Conservation (phyloP, 2,113 vertebrate genomes). For the Chunga burmeisteri region DNA sequence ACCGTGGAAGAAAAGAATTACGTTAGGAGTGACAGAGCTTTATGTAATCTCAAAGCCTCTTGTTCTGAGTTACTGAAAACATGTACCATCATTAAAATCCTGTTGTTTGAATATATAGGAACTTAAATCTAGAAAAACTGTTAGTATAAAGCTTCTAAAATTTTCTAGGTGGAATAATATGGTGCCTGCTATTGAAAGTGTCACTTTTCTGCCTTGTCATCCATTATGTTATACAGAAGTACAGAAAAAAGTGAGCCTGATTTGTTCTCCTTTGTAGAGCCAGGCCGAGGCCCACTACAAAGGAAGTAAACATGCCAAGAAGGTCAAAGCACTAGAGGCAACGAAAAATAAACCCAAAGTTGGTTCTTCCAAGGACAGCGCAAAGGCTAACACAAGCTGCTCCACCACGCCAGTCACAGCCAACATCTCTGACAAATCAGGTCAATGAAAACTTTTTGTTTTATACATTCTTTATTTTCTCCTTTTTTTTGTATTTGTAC, state of each 20-base stretch:
- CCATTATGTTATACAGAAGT: constrained; percentile 64
- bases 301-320: constrained; percentile 99
- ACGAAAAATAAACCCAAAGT: constrained; percentile 89
- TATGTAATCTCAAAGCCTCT: neutral
- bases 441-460: constrained; percentile 83
- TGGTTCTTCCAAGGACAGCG: constrained; percentile 83
- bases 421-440: constrained; percentile 85
- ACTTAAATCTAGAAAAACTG: neutral
- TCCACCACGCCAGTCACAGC: constrained; percentile 75
- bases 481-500: neutral
- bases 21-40: neutral
- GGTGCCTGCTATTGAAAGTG: constrained; percentile 79
- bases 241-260: constrained; percentile 81
- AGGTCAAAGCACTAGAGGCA: constrained; percentile 97
- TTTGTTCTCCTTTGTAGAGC: constrained; percentile 95
- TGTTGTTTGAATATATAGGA: neutral
- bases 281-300: constrained; percentile 99
- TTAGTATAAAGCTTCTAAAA: neutral
- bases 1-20: neutral
- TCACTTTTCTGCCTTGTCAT: constrained; percentile 68
- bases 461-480: constrained; percentile 66
- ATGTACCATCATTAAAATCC: neutral
- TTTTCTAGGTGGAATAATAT: neutral
- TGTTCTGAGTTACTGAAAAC: neutral
- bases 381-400: constrained; percentile 82